Conservation (phyloP, 2,888 invertebrate genomes). For the Macroteleia sp. region DNA sequence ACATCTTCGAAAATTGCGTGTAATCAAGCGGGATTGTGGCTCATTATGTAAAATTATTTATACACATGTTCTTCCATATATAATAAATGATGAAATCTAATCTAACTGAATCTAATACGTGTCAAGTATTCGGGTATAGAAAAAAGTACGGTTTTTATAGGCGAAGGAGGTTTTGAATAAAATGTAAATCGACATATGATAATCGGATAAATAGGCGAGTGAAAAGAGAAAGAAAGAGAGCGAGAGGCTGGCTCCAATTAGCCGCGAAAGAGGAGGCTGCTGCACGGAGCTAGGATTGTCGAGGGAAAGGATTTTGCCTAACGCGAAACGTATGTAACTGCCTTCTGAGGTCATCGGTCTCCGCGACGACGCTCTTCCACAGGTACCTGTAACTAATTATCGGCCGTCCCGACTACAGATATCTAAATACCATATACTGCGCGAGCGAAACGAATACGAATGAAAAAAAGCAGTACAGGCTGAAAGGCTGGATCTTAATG, state of each 20-base stretch:
- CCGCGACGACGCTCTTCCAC: slow-evolving; percentile 66
- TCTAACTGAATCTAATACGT: slow-evolving; percentile 27
- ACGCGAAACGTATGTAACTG: slow-evolving; percentile 67
- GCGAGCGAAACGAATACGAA: slow-evolving; percentile 22
- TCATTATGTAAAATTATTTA: slow-evolving; percentile 53
- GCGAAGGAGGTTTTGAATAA: slow-evolving; percentile 3
- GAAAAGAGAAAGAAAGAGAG: slow-evolving; percentile 44
- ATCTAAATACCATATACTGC: slow-evolving; percentile 65
- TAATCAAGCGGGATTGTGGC: slow-evolving; percentile 28
- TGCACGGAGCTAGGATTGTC: slow-evolving; percentile 54
- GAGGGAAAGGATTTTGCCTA: slow-evolving; percentile 67
- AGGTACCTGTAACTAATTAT: slow-evolving; percentile 66
- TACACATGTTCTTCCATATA: slow-evolving; percentile 32
- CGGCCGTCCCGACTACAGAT: slow-evolving; percentile 59
- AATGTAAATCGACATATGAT: slow-evolving; percentile 41
- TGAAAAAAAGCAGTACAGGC: slow-evolving; percentile 17
- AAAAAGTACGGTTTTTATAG: neutral
- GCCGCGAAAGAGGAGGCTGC: slow-evolving; percentile 65
- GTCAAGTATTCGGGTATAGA: slow-evolving; percentile 15
- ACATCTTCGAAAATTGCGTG: slow-evolving; percentile 29
- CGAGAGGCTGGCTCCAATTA: slow-evolving; percentile 65
- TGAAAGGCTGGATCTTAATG: slow-evolving; percentile 50
- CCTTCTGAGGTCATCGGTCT: slow-evolving; percentile 67
- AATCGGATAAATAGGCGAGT: slow-evolving; percentile 33
- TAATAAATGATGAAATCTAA: slow-evolving; percentile 47